phyloP scores from a whole-genome alignment of 2,888 invertebrate genomes.

The Campopleginae sp. region DNA sequence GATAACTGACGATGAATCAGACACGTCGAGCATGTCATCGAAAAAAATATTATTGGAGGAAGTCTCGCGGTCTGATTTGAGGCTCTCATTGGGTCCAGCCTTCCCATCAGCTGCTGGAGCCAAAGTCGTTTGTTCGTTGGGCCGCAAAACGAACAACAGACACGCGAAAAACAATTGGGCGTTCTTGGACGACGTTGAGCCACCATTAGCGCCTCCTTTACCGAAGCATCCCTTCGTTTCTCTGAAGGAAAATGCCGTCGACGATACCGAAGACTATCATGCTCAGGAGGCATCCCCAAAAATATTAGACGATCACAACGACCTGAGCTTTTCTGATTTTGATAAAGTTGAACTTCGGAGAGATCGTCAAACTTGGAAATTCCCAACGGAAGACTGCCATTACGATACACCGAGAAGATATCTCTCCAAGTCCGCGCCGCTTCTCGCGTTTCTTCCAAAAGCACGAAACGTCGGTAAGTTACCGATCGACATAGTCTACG shows the following conservation, averaged over 20 bases:
- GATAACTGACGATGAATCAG: conserved; percentile 44
- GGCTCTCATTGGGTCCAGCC: conserved; percentile 69
- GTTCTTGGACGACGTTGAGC: conserved; percentile 1
- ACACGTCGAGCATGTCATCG: conserved; percentile 50
- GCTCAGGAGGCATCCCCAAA: neutral
- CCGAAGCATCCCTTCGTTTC: conserved; percentile 73
- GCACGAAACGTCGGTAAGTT: neutral
- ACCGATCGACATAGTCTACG: conserved; percentile 66
- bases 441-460: conserved; percentile 27
- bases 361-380: conserved; percentile 54
- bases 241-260: conserved; percentile 12
- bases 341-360: conserved; percentile 69
- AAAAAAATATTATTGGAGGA: conserved; percentile 71
- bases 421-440: conserved; percentile 70
- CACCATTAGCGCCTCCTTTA: conserved; percentile 54
- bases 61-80: conserved; percentile 70
- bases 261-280: neutral
- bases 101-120: conserved; percentile 55
- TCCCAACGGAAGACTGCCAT: conserved; percentile 47
- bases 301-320: neutral
- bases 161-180: neutral
- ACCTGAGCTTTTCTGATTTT: conserved; percentile 52
- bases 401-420: conserved; percentile 72
- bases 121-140: conserved; percentile 13
- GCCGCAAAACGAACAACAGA: neutral